Percentiles rank a stretch among this genome's conserved stretches.
These are phyloP conservation scores for Troglohyphantes excavatus DNA, from an alignment of 2,888 invertebrate species.

Conservation along the genomic window DNA sequence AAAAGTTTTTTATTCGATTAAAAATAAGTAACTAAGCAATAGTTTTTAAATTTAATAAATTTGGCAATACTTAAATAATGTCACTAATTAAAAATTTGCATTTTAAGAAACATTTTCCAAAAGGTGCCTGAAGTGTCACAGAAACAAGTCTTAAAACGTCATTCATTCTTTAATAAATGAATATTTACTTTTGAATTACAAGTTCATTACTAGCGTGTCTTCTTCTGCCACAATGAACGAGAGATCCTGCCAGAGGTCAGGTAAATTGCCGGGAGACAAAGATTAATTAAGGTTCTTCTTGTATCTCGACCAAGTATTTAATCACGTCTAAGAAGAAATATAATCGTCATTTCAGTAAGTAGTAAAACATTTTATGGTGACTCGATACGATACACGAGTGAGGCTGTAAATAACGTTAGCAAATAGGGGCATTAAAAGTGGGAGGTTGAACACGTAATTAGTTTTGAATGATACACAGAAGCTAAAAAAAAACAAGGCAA, in stretches of 20 bases:
- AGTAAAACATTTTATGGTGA: slow-evolving; percentile 36
- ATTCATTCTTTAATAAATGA: background rate
- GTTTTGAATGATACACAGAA: slow-evolving; percentile 43
- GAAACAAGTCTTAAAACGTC: background rate
- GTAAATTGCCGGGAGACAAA: background rate
- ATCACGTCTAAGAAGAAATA: slow-evolving; percentile 16
- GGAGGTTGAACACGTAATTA: slow-evolving; percentile 33
- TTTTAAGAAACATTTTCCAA: background rate
- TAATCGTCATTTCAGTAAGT: slow-evolving; percentile 22
- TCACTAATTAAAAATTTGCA: background rate
- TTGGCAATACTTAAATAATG: no score
- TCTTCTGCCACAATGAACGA: no score
- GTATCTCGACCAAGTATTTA: background rate
- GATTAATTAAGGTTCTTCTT: background rate
- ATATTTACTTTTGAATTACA: background rate
- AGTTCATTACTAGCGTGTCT: background rate
- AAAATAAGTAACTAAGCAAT: no score
- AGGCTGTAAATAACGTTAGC: slow-evolving; percentile 39
- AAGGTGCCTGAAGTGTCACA: background rate
- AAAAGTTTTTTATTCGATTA: no score
- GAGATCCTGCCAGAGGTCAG: background rate
- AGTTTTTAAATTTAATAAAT: no score
- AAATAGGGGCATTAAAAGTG: slow-evolving; percentile 34
- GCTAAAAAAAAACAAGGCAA: slow-evolving; percentile 17
- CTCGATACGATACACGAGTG: slow-evolving; percentile 6